Base-by-base conservation (phyloP, 2,888 invertebrate genomes). In the Diplazon laetatorius region DNA sequence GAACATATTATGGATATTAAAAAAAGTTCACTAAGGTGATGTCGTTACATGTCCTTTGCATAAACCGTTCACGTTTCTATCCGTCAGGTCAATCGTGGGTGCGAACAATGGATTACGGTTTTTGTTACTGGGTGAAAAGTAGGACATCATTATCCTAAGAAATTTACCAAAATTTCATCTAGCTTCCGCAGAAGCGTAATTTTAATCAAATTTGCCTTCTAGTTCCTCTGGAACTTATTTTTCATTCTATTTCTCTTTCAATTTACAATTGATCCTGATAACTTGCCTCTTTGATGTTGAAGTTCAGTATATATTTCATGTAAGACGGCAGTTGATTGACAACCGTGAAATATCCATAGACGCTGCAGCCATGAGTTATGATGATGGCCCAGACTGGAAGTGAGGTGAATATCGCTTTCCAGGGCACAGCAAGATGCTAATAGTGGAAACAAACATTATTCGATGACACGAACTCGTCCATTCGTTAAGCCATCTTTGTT, bases 291-390 rank as follows among this genome's bases (percentile, higher is more conserved):
- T 97, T 96, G 85, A 97, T 96, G 86, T 95, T 93, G 86, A 94
- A 96, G 80, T 94, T 92, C 63, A 97, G 92, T 82, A 97, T 95
- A 87, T 94, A 93, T 90, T 96, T 95, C 94, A 97, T 95, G 90
- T 96, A 97, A 1, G 95, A 96, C 5, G 97, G 97, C 85, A 97
- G 92, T 87, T 97, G 97, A 91, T 97, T 96, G 82, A 97, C 95
- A 37, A 97, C 95, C 10, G 96, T 97, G 91, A 97, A 97, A 92
- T 96, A 97, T 0, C 97, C 96, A 91, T 96, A 97, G 59, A 97
- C 96, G 5, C 96, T 96, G 71, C 96, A 94, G 0, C 94, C 95
- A 88, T 97, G 97, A 0, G 96, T 96, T 73, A 97, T 91, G 82
- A 97, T 93, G 87, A 97, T 96, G 12, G 97, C 96, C 96, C 96